These are phyloP conservation scores for Siniperca obscura DNA, from an alignment of 2,797 vertebrate genomes.

Conservation along the genomic window DNA sequence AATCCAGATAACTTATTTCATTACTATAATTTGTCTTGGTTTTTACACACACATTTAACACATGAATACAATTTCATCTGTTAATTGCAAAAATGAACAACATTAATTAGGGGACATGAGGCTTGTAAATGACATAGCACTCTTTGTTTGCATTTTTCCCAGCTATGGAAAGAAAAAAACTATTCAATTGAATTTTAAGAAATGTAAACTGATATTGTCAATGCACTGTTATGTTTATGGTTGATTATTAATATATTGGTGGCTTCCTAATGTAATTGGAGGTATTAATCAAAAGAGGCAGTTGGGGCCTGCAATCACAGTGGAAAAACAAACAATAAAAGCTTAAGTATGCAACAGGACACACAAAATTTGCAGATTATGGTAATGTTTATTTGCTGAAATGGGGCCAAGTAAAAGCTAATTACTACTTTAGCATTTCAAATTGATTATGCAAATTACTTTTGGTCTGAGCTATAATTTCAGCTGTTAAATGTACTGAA, in stretches of 20 bases:
- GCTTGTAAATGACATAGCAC: neutral
- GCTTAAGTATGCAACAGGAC: neutral
- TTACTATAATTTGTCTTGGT: neutral
- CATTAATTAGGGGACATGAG: slow-evolving; percentile 3
- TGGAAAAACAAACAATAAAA: neutral
- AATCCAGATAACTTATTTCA: neutral
- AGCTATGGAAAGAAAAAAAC: neutral
- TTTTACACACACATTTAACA: slow-evolving; percentile 15
- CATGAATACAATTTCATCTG: neutral
- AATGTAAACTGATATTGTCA: no score
- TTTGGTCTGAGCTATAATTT: neutral
- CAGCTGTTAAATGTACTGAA: neutral
- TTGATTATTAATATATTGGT: slow-evolving; percentile 3
- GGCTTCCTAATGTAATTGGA: neutral
- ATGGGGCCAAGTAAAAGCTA: slow-evolving; percentile 1
- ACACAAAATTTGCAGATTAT: neutral
- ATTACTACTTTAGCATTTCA: neutral
- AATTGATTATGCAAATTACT: neutral
- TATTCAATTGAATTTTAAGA: neutral
- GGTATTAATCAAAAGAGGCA: neutral
- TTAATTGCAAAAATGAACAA: slow-evolving; percentile 5
- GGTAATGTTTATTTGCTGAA: slow-evolving; percentile 11
- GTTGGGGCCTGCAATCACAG: neutral
- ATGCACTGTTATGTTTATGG: neutral
- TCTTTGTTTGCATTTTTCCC: neutral